These are phyloP conservation scores for Peromyscus maniculatus DNA, from an alignment of 2,113 vertebrate species.

Conservation along the genomic window DNA sequence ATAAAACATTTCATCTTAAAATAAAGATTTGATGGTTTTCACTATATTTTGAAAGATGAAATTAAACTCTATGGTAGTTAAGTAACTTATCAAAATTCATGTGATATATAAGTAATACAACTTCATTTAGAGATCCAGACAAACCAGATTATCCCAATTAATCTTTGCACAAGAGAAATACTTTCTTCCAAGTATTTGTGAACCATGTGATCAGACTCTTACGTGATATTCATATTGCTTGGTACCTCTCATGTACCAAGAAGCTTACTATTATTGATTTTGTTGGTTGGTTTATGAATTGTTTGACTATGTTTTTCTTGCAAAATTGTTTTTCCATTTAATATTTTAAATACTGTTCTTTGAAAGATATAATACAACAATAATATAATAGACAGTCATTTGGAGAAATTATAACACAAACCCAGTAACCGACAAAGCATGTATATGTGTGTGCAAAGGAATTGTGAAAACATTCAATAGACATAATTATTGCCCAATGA, in stretches of 20 bases:
- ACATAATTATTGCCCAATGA: neutral
- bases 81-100: neutral
- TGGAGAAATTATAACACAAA: neutral
- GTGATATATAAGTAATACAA: neutral
- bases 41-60: conserved; percentile 14
- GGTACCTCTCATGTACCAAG: neutral
- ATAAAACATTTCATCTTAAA: neutral
- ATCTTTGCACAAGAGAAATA: neutral
- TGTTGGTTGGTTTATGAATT: neutral
- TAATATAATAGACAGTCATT: neutral
- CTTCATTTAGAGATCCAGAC: neutral
- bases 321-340: neutral
- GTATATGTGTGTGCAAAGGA: neutral
- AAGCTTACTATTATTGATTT: neutral
- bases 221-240: neutral
- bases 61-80: neutral
- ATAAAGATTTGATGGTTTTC: neutral
- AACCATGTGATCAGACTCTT: neutral
- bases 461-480: neutral
- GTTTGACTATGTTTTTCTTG: neutral
- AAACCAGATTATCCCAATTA: neutral
- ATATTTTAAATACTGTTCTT: neutral
- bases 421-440: neutral
- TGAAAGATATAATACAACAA: neutral
- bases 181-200: neutral